These are phyloP conservation scores for Scrobipalpa atriplicella DNA, from an alignment of 2,888 invertebrate genomes.

Conservation along the genomic window DNA sequence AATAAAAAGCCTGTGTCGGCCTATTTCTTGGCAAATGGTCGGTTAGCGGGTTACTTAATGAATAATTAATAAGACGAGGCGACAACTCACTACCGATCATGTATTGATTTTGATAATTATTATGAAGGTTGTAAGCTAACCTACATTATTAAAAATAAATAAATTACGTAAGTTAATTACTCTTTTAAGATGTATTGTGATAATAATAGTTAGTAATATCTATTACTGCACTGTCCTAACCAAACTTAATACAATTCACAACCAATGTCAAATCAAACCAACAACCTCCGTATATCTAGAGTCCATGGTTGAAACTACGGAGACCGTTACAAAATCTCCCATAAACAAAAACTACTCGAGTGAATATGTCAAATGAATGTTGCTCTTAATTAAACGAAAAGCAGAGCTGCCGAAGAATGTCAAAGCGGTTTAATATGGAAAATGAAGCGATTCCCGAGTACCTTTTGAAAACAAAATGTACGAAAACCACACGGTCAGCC, in stretches of 20 bases:
- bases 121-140: neutral
- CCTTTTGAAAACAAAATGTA: slow-evolving; percentile 71
- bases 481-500: slow-evolving; percentile 72
- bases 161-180: too few relatives aligned
- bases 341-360: neutral
- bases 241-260: too few relatives aligned
- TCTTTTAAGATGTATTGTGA: too few relatives aligned
- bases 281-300: neutral
- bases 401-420: slow-evolving; percentile 13
- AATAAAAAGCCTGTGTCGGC: slow-evolving; percentile 55
- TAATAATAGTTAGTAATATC: neutral
- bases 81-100: slow-evolving; percentile 54
- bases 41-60: slow-evolving; percentile 50
- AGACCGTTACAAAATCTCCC: neutral
- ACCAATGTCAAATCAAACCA: neutral
- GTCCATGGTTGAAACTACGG: neutral
- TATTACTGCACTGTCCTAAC: too few relatives aligned
- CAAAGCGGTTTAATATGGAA: slow-evolving; percentile 28
- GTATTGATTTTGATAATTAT: slow-evolving; percentile 37
- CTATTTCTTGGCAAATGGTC: slow-evolving; percentile 51
- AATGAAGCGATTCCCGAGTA: slow-evolving; percentile 47
- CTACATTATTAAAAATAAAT: too few relatives aligned
- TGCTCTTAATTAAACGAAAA: slow-evolving; percentile 11
- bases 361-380: slow-evolving; percentile 19
- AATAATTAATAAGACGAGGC: slow-evolving; percentile 70